Evolutionary conservation across 2,797 vertebrate genomes (phyloP), one percentile per base, ranked within the genome.

Genomic region (Macroramphosus scolopax): DNA sequence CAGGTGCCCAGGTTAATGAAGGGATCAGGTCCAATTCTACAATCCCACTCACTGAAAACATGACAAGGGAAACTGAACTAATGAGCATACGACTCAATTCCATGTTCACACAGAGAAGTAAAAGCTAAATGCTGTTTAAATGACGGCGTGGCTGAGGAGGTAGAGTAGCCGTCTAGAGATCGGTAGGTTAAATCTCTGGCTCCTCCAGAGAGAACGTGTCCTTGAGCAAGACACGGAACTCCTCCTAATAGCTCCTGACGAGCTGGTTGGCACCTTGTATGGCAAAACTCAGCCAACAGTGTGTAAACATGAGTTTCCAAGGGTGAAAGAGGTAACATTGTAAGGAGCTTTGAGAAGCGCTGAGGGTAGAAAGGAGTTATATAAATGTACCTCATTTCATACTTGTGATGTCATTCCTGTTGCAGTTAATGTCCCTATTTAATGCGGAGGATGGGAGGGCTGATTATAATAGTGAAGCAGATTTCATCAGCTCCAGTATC

Each of bases 1-100:
- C 50, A 67, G 63, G 72, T 68, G 53, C 18, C 45, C 17, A 53
- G 66, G 69, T 77, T 74, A 70, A 77, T 77, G 65, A 79, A 63
- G 32, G 31, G n/a, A 66, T 52, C 52, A 40, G 61, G 45, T 66
- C 41, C 22, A 13, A 33, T 9, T 26, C 46, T 33, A 20, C 16
- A 57, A 8, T 8, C 42, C 68, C 14, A 38, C 48, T 51, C 32
- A 15, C 31, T 61, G n/a, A n/a, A n/a, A 64, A 43, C 32, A 8
- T 47, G 20, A 66, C 8, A 26, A 17, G 39, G 36, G n/a, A 59
- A 54, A 62, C 20, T n/a, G 4, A 59, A 55, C 8, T 18, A 26
- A 35, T 17, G 43, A 40, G 57, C 17, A 31, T 13, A 44, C 68
- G 43, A 65, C 35, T 29, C 35, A 58, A 50, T 70, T 44, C 36